Evolutionary conservation across 2,888 invertebrate species (phyloP).

Genomic region (Hartigia nigra): DNA sequence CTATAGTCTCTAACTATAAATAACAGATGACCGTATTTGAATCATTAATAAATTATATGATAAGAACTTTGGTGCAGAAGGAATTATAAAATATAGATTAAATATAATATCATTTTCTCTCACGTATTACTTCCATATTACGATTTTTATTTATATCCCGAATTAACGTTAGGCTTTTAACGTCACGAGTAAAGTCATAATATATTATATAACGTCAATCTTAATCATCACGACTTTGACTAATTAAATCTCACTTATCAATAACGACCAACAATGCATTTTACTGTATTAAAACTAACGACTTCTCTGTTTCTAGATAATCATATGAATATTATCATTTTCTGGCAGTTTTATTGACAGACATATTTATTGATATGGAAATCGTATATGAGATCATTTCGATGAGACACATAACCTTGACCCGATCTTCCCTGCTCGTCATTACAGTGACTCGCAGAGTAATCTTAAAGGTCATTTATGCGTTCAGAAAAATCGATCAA

Average conservation of each 20-base stretch:
- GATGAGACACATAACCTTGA: background rate
- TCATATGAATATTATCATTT: background rate
- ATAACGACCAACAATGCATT: background rate
- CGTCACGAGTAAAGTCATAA: background rate
- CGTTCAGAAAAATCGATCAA: background rate
- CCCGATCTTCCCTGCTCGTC: background rate
- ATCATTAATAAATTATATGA: too few relatives aligned
- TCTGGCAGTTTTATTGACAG: background rate
- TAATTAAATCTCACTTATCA: background rate
- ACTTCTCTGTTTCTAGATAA: background rate
- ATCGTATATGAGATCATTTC: background rate
- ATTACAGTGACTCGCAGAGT: background rate
- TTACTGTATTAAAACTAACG: background rate
- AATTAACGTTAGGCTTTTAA: background rate
- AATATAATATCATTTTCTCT: background rate
- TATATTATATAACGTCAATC: background rate
- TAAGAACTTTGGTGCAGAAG: background rate
- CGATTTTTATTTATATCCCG: background rate
- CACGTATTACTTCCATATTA: background rate
- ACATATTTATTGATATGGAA: background rate
- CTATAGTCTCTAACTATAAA: too few relatives aligned
- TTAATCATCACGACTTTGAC: background rate
- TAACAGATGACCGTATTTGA: too few relatives aligned
- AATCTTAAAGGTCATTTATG: background rate
- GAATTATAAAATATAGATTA: background rate